These are phyloP conservation scores for Nestor notabilis DNA, from an alignment of 2,113 vertebrate species.

Conservation along the genomic window DNA sequence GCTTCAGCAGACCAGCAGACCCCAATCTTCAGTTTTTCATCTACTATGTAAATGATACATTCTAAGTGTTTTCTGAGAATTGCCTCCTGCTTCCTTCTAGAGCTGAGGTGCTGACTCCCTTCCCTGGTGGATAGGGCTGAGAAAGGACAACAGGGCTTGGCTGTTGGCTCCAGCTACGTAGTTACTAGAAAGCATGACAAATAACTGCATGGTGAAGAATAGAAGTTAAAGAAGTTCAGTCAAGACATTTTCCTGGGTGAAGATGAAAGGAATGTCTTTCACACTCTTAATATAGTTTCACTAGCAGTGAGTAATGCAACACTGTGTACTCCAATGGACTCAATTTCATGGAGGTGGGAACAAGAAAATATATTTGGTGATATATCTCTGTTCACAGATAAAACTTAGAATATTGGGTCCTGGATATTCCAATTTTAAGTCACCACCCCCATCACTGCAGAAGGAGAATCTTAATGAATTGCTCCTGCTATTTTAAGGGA, in stretches of 20 bases:
- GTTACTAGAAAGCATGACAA: constrained; percentile 15
- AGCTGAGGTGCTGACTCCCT: background rate
- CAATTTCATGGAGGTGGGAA: background rate
- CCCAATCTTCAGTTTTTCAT: background rate
- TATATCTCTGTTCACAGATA: background rate
- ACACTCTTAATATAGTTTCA: constrained; percentile 30
- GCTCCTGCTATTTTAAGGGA: background rate
- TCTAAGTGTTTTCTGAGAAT: background rate
- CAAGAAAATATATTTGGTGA: constrained; percentile 19
- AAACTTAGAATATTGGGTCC: background rate
- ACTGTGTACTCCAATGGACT: background rate
- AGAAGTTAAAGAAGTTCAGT: background rate
- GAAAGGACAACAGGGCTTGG: background rate
- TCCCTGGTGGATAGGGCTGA: background rate
- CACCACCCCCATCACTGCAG: background rate
- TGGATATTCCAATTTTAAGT: constrained; percentile 12
- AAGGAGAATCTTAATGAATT: constrained; percentile 30
- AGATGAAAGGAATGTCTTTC: constrained; percentile 22
- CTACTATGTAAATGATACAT: background rate
- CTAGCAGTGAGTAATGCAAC: constrained; percentile 31
- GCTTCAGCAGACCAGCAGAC: background rate
- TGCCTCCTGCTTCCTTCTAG: background rate
- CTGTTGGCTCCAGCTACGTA: background rate
- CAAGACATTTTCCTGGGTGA: background rate
- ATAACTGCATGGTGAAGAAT: background rate